A percentile compares a stretch with the other conserved stretches of the same genome.
Conservation (phyloP, 2,797 vertebrate species). For the Anolis apletophallus region DNA sequence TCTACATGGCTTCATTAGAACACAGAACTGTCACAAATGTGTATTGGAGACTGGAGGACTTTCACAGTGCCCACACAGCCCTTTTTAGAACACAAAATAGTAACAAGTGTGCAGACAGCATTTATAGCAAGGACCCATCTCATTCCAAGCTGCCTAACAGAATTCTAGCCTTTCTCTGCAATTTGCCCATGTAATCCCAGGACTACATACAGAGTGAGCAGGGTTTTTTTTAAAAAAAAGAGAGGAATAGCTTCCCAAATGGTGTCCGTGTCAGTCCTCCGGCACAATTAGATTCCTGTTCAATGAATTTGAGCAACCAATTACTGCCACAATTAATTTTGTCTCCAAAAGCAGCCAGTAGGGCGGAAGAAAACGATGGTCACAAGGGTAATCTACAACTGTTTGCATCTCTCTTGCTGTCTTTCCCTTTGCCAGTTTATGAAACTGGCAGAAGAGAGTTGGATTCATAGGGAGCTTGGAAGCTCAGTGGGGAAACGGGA, state of each 20-base stretch:
- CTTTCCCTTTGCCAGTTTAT: not conserved
- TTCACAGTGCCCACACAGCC: no score
- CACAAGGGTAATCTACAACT: not conserved
- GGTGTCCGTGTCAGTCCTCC: not conserved
- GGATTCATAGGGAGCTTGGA: not conserved
- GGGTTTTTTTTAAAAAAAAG: not conserved
- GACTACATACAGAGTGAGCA: not conserved
- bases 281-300: conserved; percentile 13
- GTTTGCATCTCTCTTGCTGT: not conserved
- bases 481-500: not conserved
- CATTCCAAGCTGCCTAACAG: no score
- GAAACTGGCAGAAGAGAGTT: not conserved
- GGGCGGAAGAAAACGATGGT: conserved; percentile 7
- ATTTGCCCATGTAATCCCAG: not conserved
- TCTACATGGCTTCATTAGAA: no score
- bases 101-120: no score
- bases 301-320: conserved; percentile 18
- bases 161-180: not conserved
- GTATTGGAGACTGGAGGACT: no score
- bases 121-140: no score
- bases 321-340: conserved; percentile 27
- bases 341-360: conserved; percentile 1
- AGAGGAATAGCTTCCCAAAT: not conserved
- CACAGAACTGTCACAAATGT: no score
- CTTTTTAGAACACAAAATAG: no score